A percentile compares a stretch with the other conserved stretches of the same genome.
phyloP scores from a whole-genome alignment of 30 jellyfish, hydroid and myxozoan genomes.

The Cassiopea andromeda region DNA sequence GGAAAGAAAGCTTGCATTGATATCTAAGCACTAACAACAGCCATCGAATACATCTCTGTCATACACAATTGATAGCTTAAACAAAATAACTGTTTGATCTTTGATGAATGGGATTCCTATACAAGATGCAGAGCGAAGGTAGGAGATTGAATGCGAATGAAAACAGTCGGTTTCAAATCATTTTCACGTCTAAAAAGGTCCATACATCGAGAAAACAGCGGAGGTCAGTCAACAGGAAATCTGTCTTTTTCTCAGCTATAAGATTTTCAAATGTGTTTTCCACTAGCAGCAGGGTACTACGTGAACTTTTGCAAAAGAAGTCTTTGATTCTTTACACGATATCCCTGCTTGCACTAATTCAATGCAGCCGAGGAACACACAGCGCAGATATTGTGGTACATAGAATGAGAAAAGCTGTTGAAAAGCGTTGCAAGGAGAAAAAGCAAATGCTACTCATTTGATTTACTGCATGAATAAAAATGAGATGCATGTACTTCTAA shows the following conservation, averaged over 20 bases:
- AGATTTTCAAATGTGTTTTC: not conserved
- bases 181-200: not conserved
- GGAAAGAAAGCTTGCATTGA: conserved; percentile 47
- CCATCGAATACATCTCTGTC: conserved; percentile 25
- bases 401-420: no score
- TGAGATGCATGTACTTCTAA: no score
- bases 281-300: not conserved
- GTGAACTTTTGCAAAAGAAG: not conserved
- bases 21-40: conserved; percentile 16
- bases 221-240: conserved; percentile 5
- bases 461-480: no score
- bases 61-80: conserved; percentile 5
- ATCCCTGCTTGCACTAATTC: not conserved
- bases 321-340: not conserved
- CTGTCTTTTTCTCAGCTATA: not conserved
- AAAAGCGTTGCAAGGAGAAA: no score
- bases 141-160: not conserved
- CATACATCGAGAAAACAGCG: not conserved
- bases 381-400: no score
- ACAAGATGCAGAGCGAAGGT: not conserved
- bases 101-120: conserved; percentile 11
- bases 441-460: no score
- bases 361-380: no score
- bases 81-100: not conserved
- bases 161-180: not conserved